Base-by-base conservation (phyloP, 1,140 invertebrate species). In the Eurosta solidaginis region DNA sequence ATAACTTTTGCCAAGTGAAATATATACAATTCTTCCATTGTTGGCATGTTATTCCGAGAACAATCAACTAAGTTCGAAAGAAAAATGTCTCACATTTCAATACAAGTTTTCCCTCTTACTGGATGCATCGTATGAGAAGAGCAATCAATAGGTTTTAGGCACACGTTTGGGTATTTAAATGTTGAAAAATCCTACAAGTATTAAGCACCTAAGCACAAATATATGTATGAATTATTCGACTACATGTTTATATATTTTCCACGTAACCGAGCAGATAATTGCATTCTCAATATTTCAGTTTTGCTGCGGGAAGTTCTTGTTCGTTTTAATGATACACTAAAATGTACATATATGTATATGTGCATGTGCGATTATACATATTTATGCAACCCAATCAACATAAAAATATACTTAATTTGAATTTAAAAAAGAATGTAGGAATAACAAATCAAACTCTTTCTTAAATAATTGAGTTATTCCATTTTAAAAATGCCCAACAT, bases 221-320 rank as follows among this genome's bases (percentile, higher is more conserved):
- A 17, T 12, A 14, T 20, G 29, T 14, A 25, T 29, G 12, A 22
- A 54, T 27, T 10, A 59, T 10, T 7, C 52, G 17, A 27, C 25
- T 14, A 33, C 20, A 59, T 12, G 27, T n/a, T 29, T 17, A 29
- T 59, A 33, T 59, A n/a, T n/a, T n/a, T 59, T 59, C 4, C 54
- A 59, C 54, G 54, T 6, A 59, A 59, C 54, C 54, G 22, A 59
- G 54, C 33, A 29, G 54, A 59, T 59, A 59, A 59, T 59, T 59
- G 54, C 54, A 59, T 59, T 59, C 54, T 59, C 54, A 29, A 36
- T 59, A 29, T 59, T 29, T 59, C 54, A 6, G 54, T 59, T 29
- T 25, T n/a, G 27, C 14, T 36, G 54, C 54, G 29, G 29, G 54
- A 20, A 29, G 25, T 59, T 59, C n/a, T n/a, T n/a, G n/a, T n/a